Evolutionary conservation across 2,797 vertebrate genomes (phyloP), one percentile per base, ranked within the genome.

Genomic region (Heteromormyrus szaboi): DNA sequence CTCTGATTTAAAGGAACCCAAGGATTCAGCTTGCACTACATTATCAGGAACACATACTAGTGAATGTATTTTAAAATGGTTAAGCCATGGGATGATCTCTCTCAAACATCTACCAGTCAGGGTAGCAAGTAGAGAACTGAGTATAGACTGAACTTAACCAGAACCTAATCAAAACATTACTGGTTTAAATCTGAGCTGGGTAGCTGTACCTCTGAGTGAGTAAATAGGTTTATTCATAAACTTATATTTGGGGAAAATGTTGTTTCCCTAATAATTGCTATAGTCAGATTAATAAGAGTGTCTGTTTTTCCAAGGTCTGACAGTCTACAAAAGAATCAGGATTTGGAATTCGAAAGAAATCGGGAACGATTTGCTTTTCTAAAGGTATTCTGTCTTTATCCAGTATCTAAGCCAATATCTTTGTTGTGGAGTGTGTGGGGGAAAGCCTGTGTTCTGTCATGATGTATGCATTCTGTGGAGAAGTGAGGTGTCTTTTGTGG

Each of bases 271-370:
- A 85, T 85, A 11, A 53, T 56, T 62, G 51, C 88, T 48, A 44
- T 22, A 46, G n/a, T 56, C 3, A 62, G 53, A 56, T n/a, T 72
- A 25, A 72, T 29, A 86, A 86, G 17, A 29, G 0, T 62, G 56
- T 25, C 0, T 87, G 2, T 85, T 54, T 50, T 93, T 93, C 92
- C 14, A 90, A 99, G 99, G 91, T 92, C 96, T 90, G 98, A 99
- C 88, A 99, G 98, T 92, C 94, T 99, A 90, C 97, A 98, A 94
- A 99, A 98, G 94, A 99, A 99, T 93, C 97, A 99, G 92, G 98
- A 99, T 89, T 91, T 99, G 93, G 99, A 99, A 94, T 99, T 99
- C 96, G 97, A 99, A 93, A 97, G 99, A 89, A 99, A 99, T 94
- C 96, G 89, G 94, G 98, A 99, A 93, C 95, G 98, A 92, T 99